Base-by-base conservation (phyloP, 92 coral and sea anemone species). In the Hydrozoanthus gracilis region DNA sequence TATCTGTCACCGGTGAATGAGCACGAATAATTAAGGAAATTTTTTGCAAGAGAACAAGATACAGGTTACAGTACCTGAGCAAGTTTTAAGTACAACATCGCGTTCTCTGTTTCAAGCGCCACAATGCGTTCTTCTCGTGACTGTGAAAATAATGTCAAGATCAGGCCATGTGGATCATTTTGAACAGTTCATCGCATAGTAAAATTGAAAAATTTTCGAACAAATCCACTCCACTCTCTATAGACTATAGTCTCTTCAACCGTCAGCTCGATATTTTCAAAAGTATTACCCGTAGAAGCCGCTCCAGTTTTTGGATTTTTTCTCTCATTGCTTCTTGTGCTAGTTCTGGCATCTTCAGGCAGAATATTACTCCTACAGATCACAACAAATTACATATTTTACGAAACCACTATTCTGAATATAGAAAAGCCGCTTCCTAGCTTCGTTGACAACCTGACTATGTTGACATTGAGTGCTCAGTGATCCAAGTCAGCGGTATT, bases 41-140 rank as follows among this genome's bases (percentile, higher is more conserved):
- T 66, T 65, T 20, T 11, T 50, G 7, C 47, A 10, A 4, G 0
- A n/a, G 3, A 69, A 35, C 20, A 44, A 3, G 3, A 76, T 14
- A 9, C 3, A 17, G 7, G 3, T 10, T 0, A 51, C 86, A 77
- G 44, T 70, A 97, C 99, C 95, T 97, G 95, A 11, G 99, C 99
- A 50, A 97, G 94, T 91, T 97, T 97, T 7, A 97, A 91, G 88
- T 97, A 97, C 7, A 97, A 91, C 99, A 97, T 97, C 27, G 99
- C 99, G 91, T 97, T 97, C 76, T 97, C 99, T 13, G 98, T 97
- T 82, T 97, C 99, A 44, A 97, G 90, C 48, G 97, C 99, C 12
- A 97, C 99, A 44, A 97, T 97, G 45, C 99, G 89, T 83, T 97
- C 99, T 67, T 97, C 99, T 44, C 99, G 90, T n/a, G 99, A 95